phyloP scores from a whole-genome alignment of 2,113 vertebrate genomes.

The Bostrychus sinensis region DNA sequence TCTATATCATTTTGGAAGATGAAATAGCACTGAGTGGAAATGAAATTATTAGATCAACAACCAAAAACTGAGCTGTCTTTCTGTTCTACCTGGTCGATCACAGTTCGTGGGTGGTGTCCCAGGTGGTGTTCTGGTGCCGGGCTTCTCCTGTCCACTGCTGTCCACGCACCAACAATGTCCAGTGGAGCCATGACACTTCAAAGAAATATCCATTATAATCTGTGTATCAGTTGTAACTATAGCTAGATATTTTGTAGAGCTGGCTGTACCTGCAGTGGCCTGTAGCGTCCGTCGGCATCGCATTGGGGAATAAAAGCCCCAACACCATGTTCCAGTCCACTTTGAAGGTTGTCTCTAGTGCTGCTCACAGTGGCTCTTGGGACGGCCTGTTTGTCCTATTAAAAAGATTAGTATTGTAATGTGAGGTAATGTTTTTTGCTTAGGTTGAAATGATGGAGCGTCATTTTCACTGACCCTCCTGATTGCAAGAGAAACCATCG shows the following conservation, averaged over 20 bases:
- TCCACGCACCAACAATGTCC: constrained; percentile 91
- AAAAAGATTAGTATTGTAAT: background rate
- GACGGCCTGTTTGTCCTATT: constrained; percentile 70
- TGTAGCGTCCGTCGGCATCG: constrained; percentile 80
- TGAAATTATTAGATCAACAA: background rate
- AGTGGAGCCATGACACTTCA: constrained; percentile 83
- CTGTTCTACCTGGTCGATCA: constrained; percentile 73
- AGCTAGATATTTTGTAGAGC: background rate
- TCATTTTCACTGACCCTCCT: constrained; percentile 70
- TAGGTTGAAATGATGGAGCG: background rate
- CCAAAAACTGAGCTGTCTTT: background rate
- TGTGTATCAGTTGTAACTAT: background rate
- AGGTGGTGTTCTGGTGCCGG: constrained; percentile 77
- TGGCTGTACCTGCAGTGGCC: constrained; percentile 64
- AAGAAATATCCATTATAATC: background rate
- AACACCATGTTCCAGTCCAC: constrained; percentile 8
- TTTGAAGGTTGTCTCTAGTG: constrained; percentile 73
- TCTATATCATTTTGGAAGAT: too few species aligned
- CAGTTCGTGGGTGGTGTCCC: constrained; percentile 71
- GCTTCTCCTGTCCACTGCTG: constrained; percentile 75
- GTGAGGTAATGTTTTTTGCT: background rate
- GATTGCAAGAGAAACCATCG: constrained; percentile 85
- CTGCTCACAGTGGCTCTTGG: constrained; percentile 77
- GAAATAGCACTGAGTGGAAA: background rate
- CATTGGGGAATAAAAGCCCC: constrained; percentile 84